Conservation (phyloP, 2,113 vertebrate genomes). For the Semicossyphus pulcher region DNA sequence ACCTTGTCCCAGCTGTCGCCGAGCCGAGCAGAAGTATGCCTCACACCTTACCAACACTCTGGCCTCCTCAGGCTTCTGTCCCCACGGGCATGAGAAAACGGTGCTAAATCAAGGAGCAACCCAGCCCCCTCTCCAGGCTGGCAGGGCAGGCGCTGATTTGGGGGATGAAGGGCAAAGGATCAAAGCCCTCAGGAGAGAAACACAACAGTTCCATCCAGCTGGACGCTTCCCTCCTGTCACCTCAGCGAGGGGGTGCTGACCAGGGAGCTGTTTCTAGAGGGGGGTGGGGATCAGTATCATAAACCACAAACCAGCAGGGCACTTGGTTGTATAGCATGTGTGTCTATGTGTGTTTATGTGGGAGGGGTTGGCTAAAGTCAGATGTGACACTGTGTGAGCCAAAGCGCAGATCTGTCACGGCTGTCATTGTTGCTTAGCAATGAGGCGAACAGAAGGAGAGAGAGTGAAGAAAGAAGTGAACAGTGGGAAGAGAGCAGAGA, state of each 20-base stretch:
- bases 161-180: slow-evolving; percentile 71
- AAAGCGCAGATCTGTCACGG: slow-evolving; percentile 74
- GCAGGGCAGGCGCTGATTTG: slow-evolving; percentile 55
- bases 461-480: slow-evolving; percentile 36
- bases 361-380: slow-evolving; percentile 70
- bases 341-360: slow-evolving; percentile 49
- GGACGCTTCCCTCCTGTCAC: slow-evolving; percentile 76
- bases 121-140: slow-evolving; percentile 53
- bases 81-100: slow-evolving; percentile 29
- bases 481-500: slow-evolving; percentile 23
- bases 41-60: slow-evolving; percentile 27
- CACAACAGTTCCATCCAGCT: slow-evolving; percentile 77
- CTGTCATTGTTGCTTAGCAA: slow-evolving; percentile 77
- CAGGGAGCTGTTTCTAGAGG: slow-evolving; percentile 22
- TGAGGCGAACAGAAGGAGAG: slow-evolving; percentile 49
- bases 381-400: slow-evolving; percentile 67
- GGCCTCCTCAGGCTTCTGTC: slow-evolving; percentile 9
- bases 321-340: slow-evolving; percentile 42
- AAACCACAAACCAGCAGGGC: slow-evolving; percentile 62
- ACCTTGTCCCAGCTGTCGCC: slow-evolving; percentile 73
- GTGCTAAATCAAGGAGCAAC: slow-evolving; percentile 72
- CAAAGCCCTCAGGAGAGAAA: slow-evolving; percentile 73
- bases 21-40: slow-evolving; percentile 53
- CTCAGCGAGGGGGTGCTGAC: slow-evolving; percentile 54
- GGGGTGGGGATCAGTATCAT: slow-evolving; percentile 48